phyloP scores from a whole-genome alignment of 2,797 vertebrate species.

The Eremophila alpestris region DNA sequence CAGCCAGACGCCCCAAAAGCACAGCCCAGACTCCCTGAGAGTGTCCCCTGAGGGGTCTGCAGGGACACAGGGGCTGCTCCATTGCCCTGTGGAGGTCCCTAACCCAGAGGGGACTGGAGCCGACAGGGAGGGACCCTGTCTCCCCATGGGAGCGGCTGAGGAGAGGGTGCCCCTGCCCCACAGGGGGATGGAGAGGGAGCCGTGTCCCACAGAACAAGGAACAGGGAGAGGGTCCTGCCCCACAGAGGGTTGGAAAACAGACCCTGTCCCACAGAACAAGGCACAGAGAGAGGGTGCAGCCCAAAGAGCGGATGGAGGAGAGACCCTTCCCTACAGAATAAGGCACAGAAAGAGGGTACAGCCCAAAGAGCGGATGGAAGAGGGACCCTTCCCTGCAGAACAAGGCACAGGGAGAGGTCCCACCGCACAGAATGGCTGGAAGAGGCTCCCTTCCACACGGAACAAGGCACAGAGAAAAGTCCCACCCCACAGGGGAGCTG shows the following conservation, averaged over 20 bases:
- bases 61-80: not conserved
- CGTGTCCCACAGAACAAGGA: not conserved
- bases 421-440: not conserved
- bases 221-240: not conserved
- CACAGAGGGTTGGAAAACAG: not conserved
- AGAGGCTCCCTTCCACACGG: not conserved
- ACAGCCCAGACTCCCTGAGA: not conserved
- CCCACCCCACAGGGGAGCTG: not conserved
- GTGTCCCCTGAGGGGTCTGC: not conserved
- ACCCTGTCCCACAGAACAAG: not conserved
- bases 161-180: not conserved
- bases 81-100: not conserved
- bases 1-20: not conserved
- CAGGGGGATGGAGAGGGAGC: rapidly evolving
- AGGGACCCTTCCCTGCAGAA: not conserved
- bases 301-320: not conserved
- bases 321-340: not conserved
- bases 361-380: not conserved
- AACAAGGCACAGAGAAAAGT: not conserved
- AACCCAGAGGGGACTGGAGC: not conserved
- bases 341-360: not conserved
- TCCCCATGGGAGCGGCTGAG: not conserved
- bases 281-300: not conserved
- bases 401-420: too few relatives aligned
- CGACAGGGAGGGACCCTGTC: not conserved